Base-by-base conservation (phyloP, 2,888 invertebrate genomes). In the Cantharis rufa region DNA sequence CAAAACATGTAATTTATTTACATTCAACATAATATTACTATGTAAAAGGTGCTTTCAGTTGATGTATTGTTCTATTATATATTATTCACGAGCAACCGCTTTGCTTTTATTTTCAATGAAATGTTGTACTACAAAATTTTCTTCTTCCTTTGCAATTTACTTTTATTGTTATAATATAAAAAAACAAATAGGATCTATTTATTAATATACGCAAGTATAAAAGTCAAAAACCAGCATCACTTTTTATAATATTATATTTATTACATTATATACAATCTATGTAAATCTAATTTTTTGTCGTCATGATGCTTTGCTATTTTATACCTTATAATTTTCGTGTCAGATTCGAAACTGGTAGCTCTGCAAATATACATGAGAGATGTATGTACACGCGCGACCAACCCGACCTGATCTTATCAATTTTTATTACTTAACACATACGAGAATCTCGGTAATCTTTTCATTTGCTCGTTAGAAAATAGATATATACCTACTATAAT, bases 11-110 rank as follows among this genome's bases (percentile, higher is more conserved):
- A 73, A 73, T 73, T 73, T 73, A 68, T 69, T 73, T 69, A 69
- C 69, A 73, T 73, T 73, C 73, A 73, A 69, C 68, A 62, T 62
- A 62, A 61, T 73, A 73, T 73, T 73, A 69, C 68, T 24, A n/a
- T 66, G 66, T 69, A 73, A 73, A 73, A 73, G 73, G 73, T 66
- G 69, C 62, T 73, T 73, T 32, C 73, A 69, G 62, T 66, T 68
- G 66, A 66, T 72, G 72, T 61, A 66, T 72, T 72, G 72, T 72
- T 72, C 72, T 72, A 72, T 72, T 72, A 72, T 72, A 72, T 72
- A 66, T 66, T 66, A 66, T 72, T 48, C 21, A 66, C 66, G 16
- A 27, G 27, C 72, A 66, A 16, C 64, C 64, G 48, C 15, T 64
- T 72, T 66, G 48, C 48, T 72, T 72, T 66, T 11, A 66, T 72